Evolutionary conservation across 2,113 vertebrate species (phyloP), one percentile per base, ranked within the genome.

Genomic region (Poecile atricapillus): DNA sequence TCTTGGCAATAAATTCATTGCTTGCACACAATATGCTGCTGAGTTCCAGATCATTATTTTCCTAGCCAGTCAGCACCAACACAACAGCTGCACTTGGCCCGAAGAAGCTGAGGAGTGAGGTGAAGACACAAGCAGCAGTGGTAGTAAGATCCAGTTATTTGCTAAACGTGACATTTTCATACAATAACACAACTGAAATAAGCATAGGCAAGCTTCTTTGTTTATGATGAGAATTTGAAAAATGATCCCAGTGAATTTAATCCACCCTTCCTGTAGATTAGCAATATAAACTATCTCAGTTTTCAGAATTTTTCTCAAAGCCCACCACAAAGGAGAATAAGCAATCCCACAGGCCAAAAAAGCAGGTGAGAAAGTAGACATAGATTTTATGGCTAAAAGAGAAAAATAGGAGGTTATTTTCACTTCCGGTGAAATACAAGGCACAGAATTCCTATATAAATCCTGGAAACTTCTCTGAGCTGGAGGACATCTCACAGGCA

Each of bases 1-100:
- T 91, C 64, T 84, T 94, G 86, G 86, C 83, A 93, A 81, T 49
- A 81, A 92, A 91, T 39, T 46, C 49, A 62, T 37, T 79, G 77
- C 87, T 97, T 9, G 6, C 74, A 89, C 74, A 95, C 77, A 95
- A 94, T 84, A 58, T 24, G 65, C 89, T 95, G 89, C 70, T 79
- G 74, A 95, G 84, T 79, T 94, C 89, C 89, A 95, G 78, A 87
- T 91, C 83, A 91, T 97, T 94, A 91, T 95, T 96, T 95, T 95
- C 80, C 52, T 50, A 95, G 77, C 52, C 87, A 92, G 81, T 96
- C 89, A 94, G 89, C 94, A 95, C 73, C 93, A 92, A 41, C 77
- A 71, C 52, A 91, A 84, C 95, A 94, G 81, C 93, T 94, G 94
- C 65, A 78, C 86, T 63, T 95, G 94, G 91, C 91, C 49, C 0